These are phyloP conservation scores for Eulithis testata DNA, from an alignment of 2,888 invertebrate genomes.

Conservation along the genomic window DNA sequence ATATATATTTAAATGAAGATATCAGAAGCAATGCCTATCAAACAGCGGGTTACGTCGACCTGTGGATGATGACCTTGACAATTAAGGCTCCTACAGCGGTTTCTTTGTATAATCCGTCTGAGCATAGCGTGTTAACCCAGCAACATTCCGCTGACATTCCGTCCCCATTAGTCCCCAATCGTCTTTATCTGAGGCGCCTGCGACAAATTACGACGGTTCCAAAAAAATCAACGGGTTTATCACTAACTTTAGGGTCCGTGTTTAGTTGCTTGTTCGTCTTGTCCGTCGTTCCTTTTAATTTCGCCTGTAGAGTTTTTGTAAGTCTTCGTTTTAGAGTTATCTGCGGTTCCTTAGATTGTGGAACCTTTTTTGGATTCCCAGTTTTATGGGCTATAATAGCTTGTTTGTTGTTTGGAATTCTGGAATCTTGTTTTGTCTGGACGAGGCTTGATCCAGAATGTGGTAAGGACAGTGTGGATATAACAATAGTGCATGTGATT, in stretches of 20 bases:
- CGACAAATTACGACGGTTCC: constrained; percentile 81
- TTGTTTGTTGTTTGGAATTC: constrained; percentile 24
- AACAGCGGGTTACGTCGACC: no score
- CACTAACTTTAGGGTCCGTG: constrained; percentile 70
- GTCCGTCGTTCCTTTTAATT: constrained; percentile 80
- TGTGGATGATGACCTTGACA: not conserved
- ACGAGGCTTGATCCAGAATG: not conserved
- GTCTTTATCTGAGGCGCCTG: constrained; percentile 82
- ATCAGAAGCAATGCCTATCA: no score
- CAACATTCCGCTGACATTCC: constrained; percentile 68
- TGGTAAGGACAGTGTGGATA: not conserved
- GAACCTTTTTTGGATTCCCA: constrained; percentile 33
- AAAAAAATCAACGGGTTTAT: constrained; percentile 77
- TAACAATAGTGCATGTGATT: not conserved
- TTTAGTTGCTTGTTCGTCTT: constrained; percentile 77
- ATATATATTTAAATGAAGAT: no score
- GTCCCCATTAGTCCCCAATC: constrained; percentile 60
- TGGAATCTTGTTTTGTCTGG: constrained; percentile 17
- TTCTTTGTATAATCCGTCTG: constrained; percentile 2
- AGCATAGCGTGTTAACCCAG: constrained; percentile 19
- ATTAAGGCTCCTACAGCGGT: not conserved
- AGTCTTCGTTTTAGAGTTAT: constrained; percentile 64
- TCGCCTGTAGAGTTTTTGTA: constrained; percentile 73
- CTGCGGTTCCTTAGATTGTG: constrained; percentile 42
- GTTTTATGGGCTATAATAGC: constrained; percentile 35